Base-by-base conservation (phyloP, 2,888 invertebrate species). In the Cylindroiulus punctatus region DNA sequence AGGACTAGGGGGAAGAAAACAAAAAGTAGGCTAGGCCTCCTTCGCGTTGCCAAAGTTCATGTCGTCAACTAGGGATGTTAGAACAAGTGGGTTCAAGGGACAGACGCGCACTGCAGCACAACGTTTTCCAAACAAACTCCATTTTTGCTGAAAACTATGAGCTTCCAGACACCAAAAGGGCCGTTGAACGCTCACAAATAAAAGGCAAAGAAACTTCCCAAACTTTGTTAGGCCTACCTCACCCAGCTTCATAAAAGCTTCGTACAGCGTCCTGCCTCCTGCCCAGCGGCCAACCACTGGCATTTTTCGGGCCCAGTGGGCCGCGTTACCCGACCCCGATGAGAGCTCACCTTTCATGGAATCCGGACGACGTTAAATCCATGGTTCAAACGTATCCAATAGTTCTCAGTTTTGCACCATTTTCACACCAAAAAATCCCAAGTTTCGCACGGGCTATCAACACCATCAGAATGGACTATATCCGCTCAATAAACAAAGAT, bases 291-390 rank as follows among this genome's bases (percentile, higher is more conserved):
- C 47, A 10, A 26, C 65, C 65, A 65, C 65, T 65, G 65, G 26
- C 65, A 65, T 65, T 65, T 65, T 65, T 57, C 22, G 26, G 22
- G 22, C 65, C 14, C 8, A 0, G 12, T 26, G 26, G 26, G 0
- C 2, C 8, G 26, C 65, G 26, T 10, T 65, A 5, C 1, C 10
- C 65, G 7, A 65, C 0, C 10, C 65, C 65, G 5, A 22, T 12
- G 65, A 10, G 22, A 65, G 10, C 84, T 86, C 30, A 86, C 86
- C 86, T 86, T 47, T 86, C 86, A 44, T 86, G 57, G 32, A 82
- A 82, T 82, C 86, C 86, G 47, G 86, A 86, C 52, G 86, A 86
- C 30, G 47, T 82, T 44, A 86, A 83, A 86, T 86, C 86, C 86
- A 86, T 86, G 26, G 84, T 84, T 52, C n/a, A 84, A 84, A 44